These are phyloP conservation scores for Pardosa pseudoannulata DNA, from an alignment of 2,888 invertebrate species.

Conservation along the genomic window DNA sequence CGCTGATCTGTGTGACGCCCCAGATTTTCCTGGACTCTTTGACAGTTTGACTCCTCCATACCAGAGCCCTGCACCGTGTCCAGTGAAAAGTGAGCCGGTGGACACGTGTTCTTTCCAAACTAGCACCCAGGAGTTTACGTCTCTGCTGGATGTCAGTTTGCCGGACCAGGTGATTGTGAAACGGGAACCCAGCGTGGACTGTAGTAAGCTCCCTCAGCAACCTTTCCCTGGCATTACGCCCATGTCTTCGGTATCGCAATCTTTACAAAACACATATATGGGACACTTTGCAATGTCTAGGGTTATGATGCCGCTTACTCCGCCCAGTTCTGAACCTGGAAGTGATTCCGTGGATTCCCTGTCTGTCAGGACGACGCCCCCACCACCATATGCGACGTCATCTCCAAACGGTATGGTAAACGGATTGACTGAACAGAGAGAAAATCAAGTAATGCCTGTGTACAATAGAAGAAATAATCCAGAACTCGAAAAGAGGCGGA, in stretches of 20 bases:
- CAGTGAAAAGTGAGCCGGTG: constrained; percentile 39
- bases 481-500: constrained; percentile 94
- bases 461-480: constrained; percentile 95
- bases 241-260: neutral
- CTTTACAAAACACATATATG: constrained; percentile 36
- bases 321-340: constrained; percentile 90
- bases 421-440: neutral
- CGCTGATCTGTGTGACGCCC: constrained; percentile 3
- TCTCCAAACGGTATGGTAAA: neutral
- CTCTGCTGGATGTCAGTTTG: constrained; percentile 44
- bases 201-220: neutral
- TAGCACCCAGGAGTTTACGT: constrained; percentile 33
- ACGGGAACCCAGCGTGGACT: constrained; percentile 18
- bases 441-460: neutral
- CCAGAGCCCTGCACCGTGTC: constrained; percentile 36
- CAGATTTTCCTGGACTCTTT: constrained; percentile 32
- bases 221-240: neutral
- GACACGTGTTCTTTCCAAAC: constrained; percentile 27
- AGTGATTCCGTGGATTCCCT: constrained; percentile 79
- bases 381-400: constrained; percentile 36
- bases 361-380: constrained; percentile 49
- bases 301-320: constrained; percentile 50
- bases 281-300: constrained; percentile 44
- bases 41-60: constrained; percentile 58
- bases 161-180: constrained; percentile 60